Conservation (phyloP, 1,140 invertebrate species). For the Saxidomus purpurata region DNA sequence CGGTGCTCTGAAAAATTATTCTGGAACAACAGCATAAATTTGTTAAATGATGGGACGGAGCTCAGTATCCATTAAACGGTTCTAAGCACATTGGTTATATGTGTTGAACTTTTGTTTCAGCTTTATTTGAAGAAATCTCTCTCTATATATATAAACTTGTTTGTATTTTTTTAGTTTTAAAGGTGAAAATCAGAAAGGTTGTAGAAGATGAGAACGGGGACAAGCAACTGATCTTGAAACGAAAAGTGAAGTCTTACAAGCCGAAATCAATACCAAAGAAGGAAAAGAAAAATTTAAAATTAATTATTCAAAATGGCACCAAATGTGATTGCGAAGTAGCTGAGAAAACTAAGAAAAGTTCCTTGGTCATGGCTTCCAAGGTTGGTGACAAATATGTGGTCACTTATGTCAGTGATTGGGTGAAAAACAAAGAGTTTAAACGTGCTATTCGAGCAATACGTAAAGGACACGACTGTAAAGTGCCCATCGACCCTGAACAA, state of each 20-base stretch:
- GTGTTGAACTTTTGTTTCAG: no score
- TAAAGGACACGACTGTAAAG: conserved; percentile 58
- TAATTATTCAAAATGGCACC: conserved; percentile 46
- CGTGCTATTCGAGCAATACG: conserved; percentile 53
- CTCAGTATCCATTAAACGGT: no score
- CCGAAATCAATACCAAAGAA: conserved; percentile 35
- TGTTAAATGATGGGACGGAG: no score
- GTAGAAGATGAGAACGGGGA: conserved; percentile 22
- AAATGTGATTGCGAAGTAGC: conserved; percentile 47
- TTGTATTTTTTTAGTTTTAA: conserved; percentile 39
- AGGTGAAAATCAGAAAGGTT: conserved; percentile 45
- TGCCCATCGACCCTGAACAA: conserved; percentile 39
- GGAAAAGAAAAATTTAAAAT: conserved; percentile 32
- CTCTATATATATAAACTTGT: background rate
- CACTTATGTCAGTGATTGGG: conserved; percentile 61
- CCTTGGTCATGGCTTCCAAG: conserved; percentile 40
- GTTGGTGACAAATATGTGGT: background rate
- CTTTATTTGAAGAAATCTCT: no score
- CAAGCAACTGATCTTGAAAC: conserved; percentile 22
- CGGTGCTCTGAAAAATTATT: no score
- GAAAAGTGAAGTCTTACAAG: conserved; percentile 56
- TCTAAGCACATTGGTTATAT: no score
- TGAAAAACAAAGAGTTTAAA: conserved; percentile 48
- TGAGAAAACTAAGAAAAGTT: background rate
- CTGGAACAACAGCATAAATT: no score